These are phyloP conservation scores for Engraulis encrasicolus DNA, from an alignment of 2,113 vertebrate species.

Conservation along the genomic window DNA sequence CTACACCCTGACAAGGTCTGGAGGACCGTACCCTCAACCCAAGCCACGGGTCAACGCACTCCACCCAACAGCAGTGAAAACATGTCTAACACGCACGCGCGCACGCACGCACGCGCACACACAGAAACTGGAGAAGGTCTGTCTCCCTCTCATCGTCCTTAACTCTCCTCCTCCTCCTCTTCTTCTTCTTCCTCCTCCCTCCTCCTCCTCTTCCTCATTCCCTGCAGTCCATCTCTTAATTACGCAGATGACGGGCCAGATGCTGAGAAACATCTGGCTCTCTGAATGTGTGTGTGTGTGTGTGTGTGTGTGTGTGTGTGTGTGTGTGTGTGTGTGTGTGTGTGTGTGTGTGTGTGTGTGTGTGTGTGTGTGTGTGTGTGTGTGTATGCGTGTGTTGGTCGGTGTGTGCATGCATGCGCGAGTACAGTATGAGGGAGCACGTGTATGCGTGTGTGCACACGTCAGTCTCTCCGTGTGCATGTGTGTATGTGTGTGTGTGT, in stretches of 20 bases:
- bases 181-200: not conserved
- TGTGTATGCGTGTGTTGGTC: not conserved
- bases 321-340: not conserved
- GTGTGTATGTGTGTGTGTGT: not conserved
- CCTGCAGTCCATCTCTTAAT: not conserved
- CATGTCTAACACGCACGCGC: not conserved
- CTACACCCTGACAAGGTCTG: not conserved
- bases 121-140: not conserved
- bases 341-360: not conserved
- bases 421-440: too few relatives aligned
- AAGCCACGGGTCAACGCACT: not conserved
- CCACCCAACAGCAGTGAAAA: not conserved
- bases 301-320: not conserved
- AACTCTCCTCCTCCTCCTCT: not conserved
- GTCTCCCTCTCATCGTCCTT: not conserved
- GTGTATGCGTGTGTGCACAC: not conserved
- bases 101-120: conserved; percentile 24
- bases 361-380: not conserved
- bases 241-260: not conserved
- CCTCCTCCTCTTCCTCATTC: not conserved
- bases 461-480: too few relatives aligned
- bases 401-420: not conserved
- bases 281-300: not conserved
- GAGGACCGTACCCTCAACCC: not conserved
- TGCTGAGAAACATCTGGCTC: not conserved